Evolutionary conservation across 2,888 invertebrate species (phyloP), one percentile per base, ranked within the genome.

Genomic region (Nasonia oneida): DNA sequence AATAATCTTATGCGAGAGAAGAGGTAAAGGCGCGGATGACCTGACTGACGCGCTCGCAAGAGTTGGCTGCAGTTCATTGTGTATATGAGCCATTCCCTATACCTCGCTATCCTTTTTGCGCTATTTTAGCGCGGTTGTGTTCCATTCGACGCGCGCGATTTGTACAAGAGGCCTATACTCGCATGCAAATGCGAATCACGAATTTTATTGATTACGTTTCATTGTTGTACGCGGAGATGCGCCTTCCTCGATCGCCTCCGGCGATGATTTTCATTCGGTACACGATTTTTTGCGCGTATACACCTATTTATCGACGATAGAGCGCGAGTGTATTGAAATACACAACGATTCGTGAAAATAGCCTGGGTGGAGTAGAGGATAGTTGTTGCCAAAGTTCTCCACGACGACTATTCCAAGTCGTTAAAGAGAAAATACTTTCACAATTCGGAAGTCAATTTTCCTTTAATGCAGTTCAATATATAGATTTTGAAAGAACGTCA

Each of bases 351-450:
- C n/a, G n/a, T n/a, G n/a, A 57, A 18, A 18, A 4, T 3, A 10
- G 42, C 42, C 29, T 29, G 0, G 29, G 29, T 1, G 29, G 29
- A 29, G 29, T 29, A 29, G 29, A 29, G 29, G 10, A 2, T 12
- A 12, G 12, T 47, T 12, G 47, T 47, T 47, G 47, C 47, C 12
- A 47, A 47, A 47, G 47, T 47, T 12, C 1, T 8, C 8, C 42
- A 3, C 33, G 57, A 18, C 1, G 39, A 15, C 39, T 37, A 37
- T 83, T 47, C 6, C 8, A 57, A 53, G 33, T 79, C 79, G 79
- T 85, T 79, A 74, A 82, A 82, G 57, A 47, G 79, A 85, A 85
- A 85, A 82, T 74, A 79, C 79, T 86, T 82, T 79, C 70, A 75
- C 67, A 75, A 80, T 83, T 80, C 74, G 67, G 75, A 80, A 76